Evolutionary conservation across 2,113 vertebrate species (phyloP), one percentile per base, ranked within the genome.

Genomic region (Zosterops hypoxanthus): DNA sequence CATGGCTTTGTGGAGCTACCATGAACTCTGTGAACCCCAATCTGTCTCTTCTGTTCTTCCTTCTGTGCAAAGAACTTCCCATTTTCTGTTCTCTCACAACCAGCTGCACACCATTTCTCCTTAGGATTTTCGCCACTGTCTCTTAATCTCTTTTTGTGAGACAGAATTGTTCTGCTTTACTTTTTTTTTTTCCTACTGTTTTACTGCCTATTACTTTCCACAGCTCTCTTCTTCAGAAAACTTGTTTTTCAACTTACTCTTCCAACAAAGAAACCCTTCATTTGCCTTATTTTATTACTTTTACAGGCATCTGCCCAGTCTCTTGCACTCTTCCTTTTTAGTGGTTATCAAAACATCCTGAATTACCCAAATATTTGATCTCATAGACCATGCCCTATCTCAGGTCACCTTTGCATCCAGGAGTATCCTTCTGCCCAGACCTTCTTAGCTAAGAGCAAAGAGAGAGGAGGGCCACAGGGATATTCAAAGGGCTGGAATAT

Each of bases 31-130:
- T 80, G 55, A 94, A 83, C 68, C 77, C 39, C 86, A 84, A 59
- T 78, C 94, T 95, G 80, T 36, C 70, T 92, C 73, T 89, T 91
- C 87, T 94, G 86, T 82, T 92, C 84, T 41, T 91, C 81, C 91
- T 94, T 86, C 88, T 92, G 83, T 61, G 50, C 9, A 7, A 49
- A 80, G 59, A 69, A 70, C 22, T 41, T 73, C 79, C 6, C 16
- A 0, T 55, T 49, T 75, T 78, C 49, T 78, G 33, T 50, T 96
- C 47, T 89, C 69, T 75, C 77, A 89, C 52, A 70, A 76, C 21
- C 64, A 94, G 65, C 68, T 83, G 56, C 72, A 56, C 52, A 70
- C 8, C 5, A 3, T 81, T 95, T 89, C 60, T 91, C 61, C 47
- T 49, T 13, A 39, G 14, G 20, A 81, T 81, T 92, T 94, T 75